These are phyloP conservation scores for Rhinoderma darwinii DNA, from an alignment of 2,113 vertebrate species.

Conservation along the genomic window DNA sequence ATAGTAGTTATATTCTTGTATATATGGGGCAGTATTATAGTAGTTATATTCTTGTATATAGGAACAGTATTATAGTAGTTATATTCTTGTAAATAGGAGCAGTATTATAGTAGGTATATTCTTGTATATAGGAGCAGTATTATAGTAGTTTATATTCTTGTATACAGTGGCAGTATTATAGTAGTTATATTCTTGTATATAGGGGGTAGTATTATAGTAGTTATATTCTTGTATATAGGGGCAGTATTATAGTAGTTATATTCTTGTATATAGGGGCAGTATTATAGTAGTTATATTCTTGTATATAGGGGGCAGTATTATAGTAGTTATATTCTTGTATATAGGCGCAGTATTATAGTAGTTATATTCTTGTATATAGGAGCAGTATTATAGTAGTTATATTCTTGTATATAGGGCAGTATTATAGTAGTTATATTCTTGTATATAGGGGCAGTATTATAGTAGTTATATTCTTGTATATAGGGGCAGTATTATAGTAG, in stretches of 20 bases:
- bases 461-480: background rate
- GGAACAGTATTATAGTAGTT: constrained; percentile 15
- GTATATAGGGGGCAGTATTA: no score
- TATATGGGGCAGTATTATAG: constrained; percentile 8
- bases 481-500: no score
- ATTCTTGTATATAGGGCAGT: constrained; percentile 7
- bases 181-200: constrained; percentile 11
- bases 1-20: no score
- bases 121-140: background rate
- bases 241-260: background rate
- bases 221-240: background rate
- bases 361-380: background rate
- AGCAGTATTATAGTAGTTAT: constrained; percentile 14
- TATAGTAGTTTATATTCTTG: no score
- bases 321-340: constrained; percentile 6
- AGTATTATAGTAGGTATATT: constrained; percentile 7
- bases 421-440: constrained; percentile 12
- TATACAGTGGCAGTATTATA: background rate
- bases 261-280: background rate
- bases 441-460: background rate
- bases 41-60: constrained; percentile 3
- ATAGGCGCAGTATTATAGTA: background rate
- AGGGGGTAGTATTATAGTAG: constrained; percentile 7
- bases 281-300: no score
- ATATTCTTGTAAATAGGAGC: constrained; percentile 1